phyloP scores from a whole-genome alignment of 2,797 vertebrate genomes.

The Oreochromis mossambicus region DNA sequence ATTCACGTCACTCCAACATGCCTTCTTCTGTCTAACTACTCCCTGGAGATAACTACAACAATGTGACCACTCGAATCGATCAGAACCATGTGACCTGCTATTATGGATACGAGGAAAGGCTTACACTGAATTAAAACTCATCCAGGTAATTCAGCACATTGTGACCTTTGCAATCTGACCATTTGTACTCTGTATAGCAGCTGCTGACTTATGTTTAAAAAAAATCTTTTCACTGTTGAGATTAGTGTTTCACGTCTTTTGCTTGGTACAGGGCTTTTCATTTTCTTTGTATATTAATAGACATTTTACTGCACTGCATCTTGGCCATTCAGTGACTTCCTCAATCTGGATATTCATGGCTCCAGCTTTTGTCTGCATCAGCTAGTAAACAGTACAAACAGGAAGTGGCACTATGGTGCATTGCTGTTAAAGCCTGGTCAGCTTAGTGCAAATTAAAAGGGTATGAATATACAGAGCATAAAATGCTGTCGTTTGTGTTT shows the following conservation, averaged over 20 bases:
- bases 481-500: neutral
- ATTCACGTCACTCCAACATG: neutral
- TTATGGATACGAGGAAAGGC: constrained; percentile 68
- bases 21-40: neutral
- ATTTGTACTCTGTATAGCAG: too few relatives aligned
- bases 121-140: constrained; percentile 62
- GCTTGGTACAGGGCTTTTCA: neutral
- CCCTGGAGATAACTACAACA: constrained; percentile 3
- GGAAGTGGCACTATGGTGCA: constrained; percentile 35
- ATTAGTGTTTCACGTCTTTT: neutral
- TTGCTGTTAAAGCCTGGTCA: neutral
- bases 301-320: neutral
- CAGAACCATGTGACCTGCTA: constrained; percentile 55
- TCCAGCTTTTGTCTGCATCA: neutral
- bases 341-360: neutral
- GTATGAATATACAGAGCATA: neutral
- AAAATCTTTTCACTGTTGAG: neutral
- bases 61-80: constrained; percentile 59
- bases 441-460: neutral
- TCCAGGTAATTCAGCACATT: constrained; percentile 56
- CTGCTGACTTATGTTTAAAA: neutral
- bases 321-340: constrained; percentile 23
- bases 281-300: neutral
- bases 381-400: constrained; percentile 19
- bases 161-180: neutral